Conservation (phyloP, 2,888 invertebrate genomes). For the Acrobasis suavella region DNA sequence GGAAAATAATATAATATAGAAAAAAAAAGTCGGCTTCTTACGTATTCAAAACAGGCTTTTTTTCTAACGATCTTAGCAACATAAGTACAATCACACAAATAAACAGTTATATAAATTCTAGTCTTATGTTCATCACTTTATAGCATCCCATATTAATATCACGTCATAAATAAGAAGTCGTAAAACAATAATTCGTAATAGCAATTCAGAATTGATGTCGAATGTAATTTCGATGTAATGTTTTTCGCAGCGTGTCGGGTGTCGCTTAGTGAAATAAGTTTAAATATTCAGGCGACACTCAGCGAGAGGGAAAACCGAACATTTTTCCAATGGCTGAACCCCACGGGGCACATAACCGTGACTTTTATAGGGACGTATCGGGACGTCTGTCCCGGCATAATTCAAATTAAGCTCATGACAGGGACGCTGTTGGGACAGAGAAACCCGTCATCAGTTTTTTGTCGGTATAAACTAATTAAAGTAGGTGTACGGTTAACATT, state of each 20-base stretch:
- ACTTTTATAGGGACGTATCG: slow-evolving; percentile 60
- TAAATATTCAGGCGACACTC: slow-evolving; percentile 47
- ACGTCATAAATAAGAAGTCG: neutral
- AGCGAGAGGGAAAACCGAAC: slow-evolving; percentile 47
- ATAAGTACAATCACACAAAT: too few relatives aligned
- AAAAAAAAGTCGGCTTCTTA: too few relatives aligned
- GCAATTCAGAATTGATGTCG: slow-evolving; percentile 19
- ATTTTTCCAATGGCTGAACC: slow-evolving; percentile 46
- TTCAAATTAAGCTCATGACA: slow-evolving; percentile 77
- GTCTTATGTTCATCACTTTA: too few relatives aligned
- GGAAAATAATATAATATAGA: too few relatives aligned
- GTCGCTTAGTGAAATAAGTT: slow-evolving; percentile 22
- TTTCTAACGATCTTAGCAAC: too few relatives aligned
- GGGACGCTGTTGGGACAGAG: slow-evolving; percentile 42
- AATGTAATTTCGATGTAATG: slow-evolving; percentile 14
- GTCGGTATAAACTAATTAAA: slow-evolving; percentile 29
- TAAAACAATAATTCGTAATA: slow-evolving; percentile 21
- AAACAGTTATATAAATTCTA: too few relatives aligned
- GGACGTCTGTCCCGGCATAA: slow-evolving; percentile 65
- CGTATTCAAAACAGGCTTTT: too few relatives aligned
- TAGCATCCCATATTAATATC: neutral
- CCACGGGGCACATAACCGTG: slow-evolving; percentile 53
- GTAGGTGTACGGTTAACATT: slow-evolving; percentile 16
- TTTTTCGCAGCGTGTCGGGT: slow-evolving; percentile 6
- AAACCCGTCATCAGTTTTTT: slow-evolving; percentile 36